phyloP scores from a whole-genome alignment of 2,888 invertebrate genomes.

The Pseudolycoriella hygida region DNA sequence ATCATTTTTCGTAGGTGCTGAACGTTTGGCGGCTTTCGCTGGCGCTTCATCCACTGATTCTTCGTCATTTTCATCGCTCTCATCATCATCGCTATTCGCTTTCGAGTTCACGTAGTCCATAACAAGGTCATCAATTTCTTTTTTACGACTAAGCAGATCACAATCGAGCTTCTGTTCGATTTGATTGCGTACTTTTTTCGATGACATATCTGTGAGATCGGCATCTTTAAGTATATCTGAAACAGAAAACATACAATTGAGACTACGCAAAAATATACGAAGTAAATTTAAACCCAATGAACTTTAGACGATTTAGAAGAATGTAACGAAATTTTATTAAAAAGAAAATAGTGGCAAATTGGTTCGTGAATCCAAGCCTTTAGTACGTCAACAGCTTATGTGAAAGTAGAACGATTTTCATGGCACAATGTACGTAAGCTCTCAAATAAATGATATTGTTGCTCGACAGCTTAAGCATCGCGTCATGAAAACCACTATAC shows the following conservation, averaged over 20 bases:
- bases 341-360: constrained; percentile 6
- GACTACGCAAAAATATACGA: no score
- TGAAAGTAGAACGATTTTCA: no score
- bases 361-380: no score
- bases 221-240: constrained; percentile 74
- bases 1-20: constrained; percentile 29
- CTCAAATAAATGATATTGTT: no score
- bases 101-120: constrained; percentile 47
- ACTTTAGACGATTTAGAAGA: constrained; percentile 10
- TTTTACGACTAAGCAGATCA: constrained; percentile 60
- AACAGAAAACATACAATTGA: constrained; percentile 7
- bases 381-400: no score
- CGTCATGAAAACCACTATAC: no score
- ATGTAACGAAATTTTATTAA: neutral
- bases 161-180: constrained; percentile 64
- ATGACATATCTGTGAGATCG: constrained; percentile 65
- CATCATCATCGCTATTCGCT: constrained; percentile 31
- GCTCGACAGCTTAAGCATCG: no score
- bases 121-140: constrained; percentile 73
- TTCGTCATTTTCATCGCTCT: constrained; percentile 30
- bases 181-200: constrained; percentile 75
- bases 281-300: no score
- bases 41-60: constrained; percentile 14
- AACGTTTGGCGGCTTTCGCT: constrained; percentile 35
- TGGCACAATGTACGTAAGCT: no score